These are phyloP conservation scores for Rotaria socialis DNA, from an alignment of 2,888 invertebrate genomes.

Conservation along the genomic window DNA sequence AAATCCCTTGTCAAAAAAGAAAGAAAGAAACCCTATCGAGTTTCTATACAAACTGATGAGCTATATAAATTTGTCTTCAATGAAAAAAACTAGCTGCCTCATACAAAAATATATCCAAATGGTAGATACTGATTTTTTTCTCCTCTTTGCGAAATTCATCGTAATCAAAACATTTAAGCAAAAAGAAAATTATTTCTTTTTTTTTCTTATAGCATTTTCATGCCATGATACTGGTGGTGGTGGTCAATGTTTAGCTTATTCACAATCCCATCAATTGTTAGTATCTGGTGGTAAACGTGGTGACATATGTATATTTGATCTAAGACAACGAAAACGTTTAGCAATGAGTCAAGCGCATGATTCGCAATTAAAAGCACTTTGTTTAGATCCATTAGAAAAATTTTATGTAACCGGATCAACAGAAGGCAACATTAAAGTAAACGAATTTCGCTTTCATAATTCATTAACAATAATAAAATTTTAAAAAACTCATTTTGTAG, in stretches of 20 bases:
- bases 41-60: no score
- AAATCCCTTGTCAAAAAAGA: no score
- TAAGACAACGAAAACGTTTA: slow-evolving; percentile 81
- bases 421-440: slow-evolving; percentile 64
- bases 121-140: no score
- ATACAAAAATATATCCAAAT: no score
- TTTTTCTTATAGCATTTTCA: slow-evolving; percentile 69
- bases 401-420: slow-evolving; percentile 82
- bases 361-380: slow-evolving; percentile 85
- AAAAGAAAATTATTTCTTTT: slow-evolving; percentile 44
- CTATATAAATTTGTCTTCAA: no score
- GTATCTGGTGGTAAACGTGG: slow-evolving; percentile 95
- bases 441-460: slow-evolving; percentile 35
- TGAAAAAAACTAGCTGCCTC: no score
- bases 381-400: slow-evolving; percentile 88
- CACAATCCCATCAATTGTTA: slow-evolving; percentile 84
- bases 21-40: no score
- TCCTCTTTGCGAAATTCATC: no score
- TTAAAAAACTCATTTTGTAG: slow-evolving; percentile 62
- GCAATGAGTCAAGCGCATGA: slow-evolving; percentile 76
- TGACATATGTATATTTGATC: slow-evolving; percentile 89
- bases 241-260: slow-evolving; percentile 80
- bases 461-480: no score
- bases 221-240: slow-evolving; percentile 81
- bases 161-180: no score